A percentile compares a stretch with the other conserved stretches of the same genome.
Conservation (phyloP, 2,113 vertebrate species). For the Tragelaphus buxtoni region DNA sequence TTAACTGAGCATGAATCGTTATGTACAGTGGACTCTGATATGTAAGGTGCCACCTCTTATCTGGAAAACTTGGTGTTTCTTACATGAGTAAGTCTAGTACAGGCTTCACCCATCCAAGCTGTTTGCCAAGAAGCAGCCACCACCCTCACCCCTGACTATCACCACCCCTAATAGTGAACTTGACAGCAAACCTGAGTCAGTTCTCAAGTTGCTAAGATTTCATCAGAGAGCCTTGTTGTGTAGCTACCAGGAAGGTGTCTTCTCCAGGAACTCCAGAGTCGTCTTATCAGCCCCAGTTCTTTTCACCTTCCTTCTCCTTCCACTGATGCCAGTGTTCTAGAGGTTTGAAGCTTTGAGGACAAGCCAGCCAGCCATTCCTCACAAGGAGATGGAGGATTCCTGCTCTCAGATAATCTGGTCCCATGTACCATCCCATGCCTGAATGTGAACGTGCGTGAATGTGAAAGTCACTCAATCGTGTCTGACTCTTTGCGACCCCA, state of each 20-base stretch:
- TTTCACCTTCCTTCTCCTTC: neutral
- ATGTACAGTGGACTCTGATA: slow-evolving; percentile 38
- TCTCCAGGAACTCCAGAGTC: neutral
- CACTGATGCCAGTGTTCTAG: neutral
- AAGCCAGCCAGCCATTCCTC: neutral
- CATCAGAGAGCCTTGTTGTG: neutral
- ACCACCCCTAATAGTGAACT: neutral
- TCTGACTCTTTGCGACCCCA: neutral
- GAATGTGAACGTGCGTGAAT: neutral
- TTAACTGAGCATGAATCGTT: slow-evolving; percentile 3
- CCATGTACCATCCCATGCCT: neutral
- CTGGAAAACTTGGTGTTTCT: slow-evolving; percentile 12
- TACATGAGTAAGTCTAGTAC: neutral
- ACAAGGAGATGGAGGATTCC: neutral
- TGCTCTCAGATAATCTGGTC: slow-evolving; percentile 4
- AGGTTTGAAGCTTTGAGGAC: neutral
- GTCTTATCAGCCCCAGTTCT: neutral
- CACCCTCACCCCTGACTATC: neutral
- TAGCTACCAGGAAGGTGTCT: neutral
- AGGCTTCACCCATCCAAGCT: neutral
- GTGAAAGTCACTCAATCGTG: neutral
- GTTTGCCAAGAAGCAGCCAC: neutral
- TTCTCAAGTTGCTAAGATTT: neutral
- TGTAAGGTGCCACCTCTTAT: neutral
- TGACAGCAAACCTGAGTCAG: neutral